These are phyloP conservation scores for Sabatieria punctata DNA, from an alignment of 2,888 invertebrate species.

Conservation along the genomic window DNA sequence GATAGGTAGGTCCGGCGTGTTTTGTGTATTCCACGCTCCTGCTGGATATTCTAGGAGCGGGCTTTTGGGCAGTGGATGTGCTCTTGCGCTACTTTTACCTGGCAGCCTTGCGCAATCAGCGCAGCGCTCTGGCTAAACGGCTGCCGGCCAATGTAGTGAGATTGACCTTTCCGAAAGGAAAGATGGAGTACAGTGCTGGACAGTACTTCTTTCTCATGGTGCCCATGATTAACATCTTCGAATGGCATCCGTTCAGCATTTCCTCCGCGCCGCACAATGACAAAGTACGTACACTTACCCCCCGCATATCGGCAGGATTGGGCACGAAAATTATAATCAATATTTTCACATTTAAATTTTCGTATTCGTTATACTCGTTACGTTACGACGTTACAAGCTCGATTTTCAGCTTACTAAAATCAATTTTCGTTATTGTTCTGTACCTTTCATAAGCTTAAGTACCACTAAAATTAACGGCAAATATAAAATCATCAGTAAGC, in stretches of 20 bases:
- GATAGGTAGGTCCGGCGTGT: no score
- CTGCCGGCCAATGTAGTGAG: background rate
- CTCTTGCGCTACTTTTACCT: conserved; percentile 3
- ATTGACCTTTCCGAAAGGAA: background rate
- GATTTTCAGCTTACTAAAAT: no score
- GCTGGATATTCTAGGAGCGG: background rate
- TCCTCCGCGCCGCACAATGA: background rate
- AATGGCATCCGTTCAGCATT: background rate
- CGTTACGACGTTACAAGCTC: no score
- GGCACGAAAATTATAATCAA: no score
- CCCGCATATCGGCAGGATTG: no score
- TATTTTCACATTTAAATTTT: no score
- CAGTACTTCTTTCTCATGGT: background rate
- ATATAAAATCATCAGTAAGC: no score
- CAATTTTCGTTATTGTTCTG: no score
- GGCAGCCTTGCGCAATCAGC: background rate
- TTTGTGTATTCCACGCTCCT: no score
- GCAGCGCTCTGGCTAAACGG: background rate
- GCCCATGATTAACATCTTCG: background rate
- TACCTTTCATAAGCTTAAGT: no score
- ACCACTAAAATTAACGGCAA: no score
- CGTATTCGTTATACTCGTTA: no score
- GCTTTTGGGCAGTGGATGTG: background rate
- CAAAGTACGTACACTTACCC: background rate
- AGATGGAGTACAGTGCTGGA: background rate